Evolutionary conservation across 2,797 vertebrate genomes (phyloP), one percentile per base, ranked within the genome.

Genomic region (Otolemur crassicaudatus): DNA sequence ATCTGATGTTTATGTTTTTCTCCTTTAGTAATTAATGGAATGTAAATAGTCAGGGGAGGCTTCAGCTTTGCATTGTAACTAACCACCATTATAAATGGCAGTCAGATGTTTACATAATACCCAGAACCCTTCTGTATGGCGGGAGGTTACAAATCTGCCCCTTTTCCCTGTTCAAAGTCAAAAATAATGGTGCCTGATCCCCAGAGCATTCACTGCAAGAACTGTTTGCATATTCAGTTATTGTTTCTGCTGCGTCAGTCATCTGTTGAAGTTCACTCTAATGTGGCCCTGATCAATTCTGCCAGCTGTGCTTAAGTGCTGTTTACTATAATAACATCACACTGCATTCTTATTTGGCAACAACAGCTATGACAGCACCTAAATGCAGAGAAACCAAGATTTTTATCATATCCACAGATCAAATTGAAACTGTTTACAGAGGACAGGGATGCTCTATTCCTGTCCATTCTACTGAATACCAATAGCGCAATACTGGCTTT

Each of bases 161-260:
- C 98, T 98, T 99, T 98, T 98, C 98, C 98, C 98, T 98, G 98
- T 98, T 98, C 99, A 98, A 99, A 99, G 98, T 99, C 99, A 99
- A 99, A 99, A 99, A 99, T 99, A 99, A 99, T 99, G 98, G 99
- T 98, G 99, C 98, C 98, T 98, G 98, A 94, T 99, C 99, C 99
- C 99, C 97, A 79, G 99, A 99, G 99, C 98, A 97, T 98, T 99
- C 98, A 98, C 98, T 98, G 98, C 97, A 98, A 99, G 99, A 99
- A 98, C 98, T 99, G 99, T 99, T 99, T 99, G 99, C 99, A 99
- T 99, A 99, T 99, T 99, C 99, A 99, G 98, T 99, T 99, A 99
- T 99, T 99, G 99, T 99, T 99, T 99, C 99, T 99, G 99, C 99
- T 99, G 99, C 98, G 98, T 99, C 99, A 99, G 99, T 99, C 99